These are phyloP conservation scores for Cephalopholis sonnerati DNA, from an alignment of 2,113 vertebrate species.

Conservation along the genomic window DNA sequence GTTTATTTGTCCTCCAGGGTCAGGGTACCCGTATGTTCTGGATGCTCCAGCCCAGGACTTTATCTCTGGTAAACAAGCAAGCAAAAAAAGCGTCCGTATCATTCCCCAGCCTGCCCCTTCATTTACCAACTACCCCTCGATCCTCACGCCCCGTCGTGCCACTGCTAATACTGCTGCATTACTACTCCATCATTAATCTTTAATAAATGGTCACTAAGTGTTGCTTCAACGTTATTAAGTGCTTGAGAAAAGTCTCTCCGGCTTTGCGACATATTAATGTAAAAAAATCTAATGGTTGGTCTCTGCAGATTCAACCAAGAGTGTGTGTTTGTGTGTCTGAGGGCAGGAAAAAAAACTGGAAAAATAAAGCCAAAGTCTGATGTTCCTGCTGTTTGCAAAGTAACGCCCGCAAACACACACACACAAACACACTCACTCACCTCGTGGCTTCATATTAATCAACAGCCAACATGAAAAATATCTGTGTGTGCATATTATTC, in stretches of 20 bases:
- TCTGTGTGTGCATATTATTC: constrained; percentile 33
- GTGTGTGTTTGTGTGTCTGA: constrained; percentile 5
- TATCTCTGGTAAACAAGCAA: constrained; percentile 81
- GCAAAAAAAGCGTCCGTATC: constrained; percentile 24
- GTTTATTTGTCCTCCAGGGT: constrained; percentile 83
- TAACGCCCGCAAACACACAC: background rate
- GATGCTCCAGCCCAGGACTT: constrained; percentile 79
- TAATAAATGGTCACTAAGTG: constrained; percentile 43
- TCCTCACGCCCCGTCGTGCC: background rate
- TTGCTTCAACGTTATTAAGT: constrained; percentile 20
- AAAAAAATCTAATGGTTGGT: constrained; percentile 8
- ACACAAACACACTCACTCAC: constrained; percentile 18
- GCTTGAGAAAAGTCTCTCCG: constrained; percentile 7
- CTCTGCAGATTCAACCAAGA: constrained; percentile 6
- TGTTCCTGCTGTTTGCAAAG: constrained; percentile 15
- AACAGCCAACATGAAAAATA: constrained; percentile 49
- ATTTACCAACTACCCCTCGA: constrained; percentile 41
- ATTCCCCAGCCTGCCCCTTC: constrained; percentile 23
- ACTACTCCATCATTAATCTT: constrained; percentile 62
- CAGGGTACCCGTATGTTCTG: constrained; percentile 84
- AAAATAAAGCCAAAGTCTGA: background rate
- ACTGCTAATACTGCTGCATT: constrained; percentile 47
- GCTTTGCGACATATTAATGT: constrained; percentile 60
- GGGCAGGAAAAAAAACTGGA: background rate
- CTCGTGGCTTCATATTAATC: constrained; percentile 62